These are phyloP conservation scores for Chloropsis hardwickii DNA, from an alignment of 2,113 vertebrate species.

Conservation along the genomic window DNA sequence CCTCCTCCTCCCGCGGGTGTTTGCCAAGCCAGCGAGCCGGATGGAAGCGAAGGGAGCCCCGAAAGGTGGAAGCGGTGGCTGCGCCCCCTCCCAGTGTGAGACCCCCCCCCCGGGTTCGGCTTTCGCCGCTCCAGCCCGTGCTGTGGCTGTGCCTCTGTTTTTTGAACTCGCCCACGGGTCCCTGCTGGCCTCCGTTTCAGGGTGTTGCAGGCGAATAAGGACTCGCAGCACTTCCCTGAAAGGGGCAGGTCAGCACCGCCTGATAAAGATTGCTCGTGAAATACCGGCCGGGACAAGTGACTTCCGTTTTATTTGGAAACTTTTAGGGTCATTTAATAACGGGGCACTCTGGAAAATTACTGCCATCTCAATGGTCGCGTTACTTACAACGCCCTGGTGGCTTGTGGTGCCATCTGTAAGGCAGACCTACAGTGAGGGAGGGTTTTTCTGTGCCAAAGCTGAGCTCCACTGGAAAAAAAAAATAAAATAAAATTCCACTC, in stretches of 20 bases:
- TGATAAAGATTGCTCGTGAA: neutral
- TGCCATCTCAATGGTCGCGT: accelerated
- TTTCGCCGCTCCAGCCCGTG: neutral
- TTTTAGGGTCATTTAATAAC: neutral
- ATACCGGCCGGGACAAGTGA: neutral
- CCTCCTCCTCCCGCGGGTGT: neutral
- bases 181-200: neutral
- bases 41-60: neutral
- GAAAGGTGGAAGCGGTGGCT: no score
- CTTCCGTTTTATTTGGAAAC: neutral
- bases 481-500: neutral
- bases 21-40: neutral
- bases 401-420: neutral
- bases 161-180: accelerated
- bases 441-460: neutral
- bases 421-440: neutral
- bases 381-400: accelerated
- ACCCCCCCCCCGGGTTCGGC: accelerated
- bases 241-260: neutral
- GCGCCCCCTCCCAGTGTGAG: neutral
- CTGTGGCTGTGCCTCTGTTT: neutral
- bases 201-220: neutral
- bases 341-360: neutral
- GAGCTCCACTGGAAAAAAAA: neutral
- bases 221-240: neutral